These are phyloP conservation scores for Paraescarpia echinospica DNA, from an alignment of 1,140 invertebrate species.

Conservation along the genomic window DNA sequence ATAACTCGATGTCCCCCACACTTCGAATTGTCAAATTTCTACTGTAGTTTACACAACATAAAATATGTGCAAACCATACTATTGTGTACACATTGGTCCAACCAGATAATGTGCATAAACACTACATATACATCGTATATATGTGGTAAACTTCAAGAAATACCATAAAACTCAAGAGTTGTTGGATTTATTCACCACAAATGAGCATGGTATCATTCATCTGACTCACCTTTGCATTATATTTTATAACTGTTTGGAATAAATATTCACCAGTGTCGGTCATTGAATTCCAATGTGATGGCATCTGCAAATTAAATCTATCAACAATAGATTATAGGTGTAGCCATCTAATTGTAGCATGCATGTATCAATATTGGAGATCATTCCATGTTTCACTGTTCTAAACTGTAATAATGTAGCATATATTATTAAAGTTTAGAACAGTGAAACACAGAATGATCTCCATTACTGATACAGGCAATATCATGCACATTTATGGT, in stretches of 20 bases:
- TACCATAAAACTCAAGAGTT: not conserved
- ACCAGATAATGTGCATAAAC: not conserved
- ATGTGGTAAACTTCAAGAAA: not conserved
- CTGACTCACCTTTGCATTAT: not conserved
- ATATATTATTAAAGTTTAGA: not conserved
- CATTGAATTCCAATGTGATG: conserved; percentile 62
- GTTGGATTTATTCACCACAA: not conserved
- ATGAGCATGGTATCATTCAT: not conserved
- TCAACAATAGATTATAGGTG: not conserved
- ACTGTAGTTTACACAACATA: not conserved
- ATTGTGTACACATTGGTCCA: not conserved
- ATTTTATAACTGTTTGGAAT: not conserved
- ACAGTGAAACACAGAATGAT: not conserved
- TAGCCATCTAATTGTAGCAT: not conserved
- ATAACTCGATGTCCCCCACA: not conserved
- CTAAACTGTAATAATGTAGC: not conserved
- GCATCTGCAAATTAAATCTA: not conserved
- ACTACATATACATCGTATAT: not conserved
- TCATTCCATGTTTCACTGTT: not conserved
- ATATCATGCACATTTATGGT: no score
- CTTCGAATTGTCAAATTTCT: not conserved
- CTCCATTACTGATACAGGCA: no score
- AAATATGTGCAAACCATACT: not conserved
- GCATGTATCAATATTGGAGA: not conserved
- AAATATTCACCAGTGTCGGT: not conserved